A percentile compares a stretch with the other conserved stretches of the same genome.
These are phyloP conservation scores for Strix uralensis DNA, from an alignment of 2,113 vertebrate genomes.

Conservation along the genomic window DNA sequence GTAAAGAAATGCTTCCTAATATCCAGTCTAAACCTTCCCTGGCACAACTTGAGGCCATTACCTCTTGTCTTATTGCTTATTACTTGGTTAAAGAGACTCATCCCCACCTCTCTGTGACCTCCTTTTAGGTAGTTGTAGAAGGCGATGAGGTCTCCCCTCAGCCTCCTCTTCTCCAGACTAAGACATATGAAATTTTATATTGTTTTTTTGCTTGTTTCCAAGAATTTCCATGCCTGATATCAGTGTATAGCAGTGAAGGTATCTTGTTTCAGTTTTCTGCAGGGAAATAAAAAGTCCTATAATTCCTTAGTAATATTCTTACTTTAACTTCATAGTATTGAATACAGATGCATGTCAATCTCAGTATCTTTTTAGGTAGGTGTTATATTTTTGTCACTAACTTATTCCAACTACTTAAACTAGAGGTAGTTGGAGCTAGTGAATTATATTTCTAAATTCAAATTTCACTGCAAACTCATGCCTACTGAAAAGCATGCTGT, in stretches of 20 bases:
- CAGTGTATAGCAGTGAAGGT: background rate
- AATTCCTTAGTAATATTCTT: background rate
- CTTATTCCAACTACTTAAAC: background rate
- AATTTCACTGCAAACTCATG: background rate
- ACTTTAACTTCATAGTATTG: background rate
- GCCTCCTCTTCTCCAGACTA: background rate
- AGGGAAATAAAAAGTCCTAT: background rate
- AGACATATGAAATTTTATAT: background rate
- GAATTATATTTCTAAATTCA: background rate
- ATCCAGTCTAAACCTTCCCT: too few species aligned
- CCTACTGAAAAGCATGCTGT: background rate
- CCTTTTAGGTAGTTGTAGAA: too few species aligned
- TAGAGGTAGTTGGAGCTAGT: background rate
- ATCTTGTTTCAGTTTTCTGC: background rate
- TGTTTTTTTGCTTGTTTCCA: background rate
- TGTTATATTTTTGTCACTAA: background rate
- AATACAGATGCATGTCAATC: background rate
- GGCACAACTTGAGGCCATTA: too few species aligned
- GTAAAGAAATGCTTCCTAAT: too few species aligned
- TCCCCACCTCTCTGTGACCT: too few species aligned
- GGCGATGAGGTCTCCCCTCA: too few species aligned
- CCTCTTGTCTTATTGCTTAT: too few species aligned
- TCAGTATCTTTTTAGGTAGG: background rate
- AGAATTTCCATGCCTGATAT: background rate
- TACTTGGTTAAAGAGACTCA: too few species aligned